Percentiles rank a stretch among this genome's conserved stretches.
phyloP scores from a whole-genome alignment of 2,888 invertebrate genomes.

The Cordilura impudica region DNA sequence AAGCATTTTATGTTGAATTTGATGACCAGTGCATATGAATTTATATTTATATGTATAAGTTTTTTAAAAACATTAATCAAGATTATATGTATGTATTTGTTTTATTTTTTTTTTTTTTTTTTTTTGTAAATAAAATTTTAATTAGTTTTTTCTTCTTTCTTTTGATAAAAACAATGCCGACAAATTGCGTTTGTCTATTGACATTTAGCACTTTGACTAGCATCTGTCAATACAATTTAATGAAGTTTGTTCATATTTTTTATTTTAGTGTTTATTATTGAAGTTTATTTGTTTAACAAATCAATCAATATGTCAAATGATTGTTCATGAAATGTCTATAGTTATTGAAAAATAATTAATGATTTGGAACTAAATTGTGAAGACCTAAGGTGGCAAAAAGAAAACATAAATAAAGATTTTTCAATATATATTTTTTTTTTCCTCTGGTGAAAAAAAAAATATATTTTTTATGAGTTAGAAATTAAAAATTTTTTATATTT shows the following conservation, averaged over 20 bases:
- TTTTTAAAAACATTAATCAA: constrained; percentile 21
- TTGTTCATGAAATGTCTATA: neutral
- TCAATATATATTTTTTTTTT: no score
- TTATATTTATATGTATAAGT: no score
- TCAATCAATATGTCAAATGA: neutral
- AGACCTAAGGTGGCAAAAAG: no score
- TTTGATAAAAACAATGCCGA: constrained; percentile 12
- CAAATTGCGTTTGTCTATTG: constrained; percentile 31
- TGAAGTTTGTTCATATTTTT: constrained; percentile 11
- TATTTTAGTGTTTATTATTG: neutral
- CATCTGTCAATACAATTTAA: constrained; percentile 9
- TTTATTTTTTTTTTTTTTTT: neutral
- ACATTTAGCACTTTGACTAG: constrained; percentile 26
- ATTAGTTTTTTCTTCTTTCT: neutral
- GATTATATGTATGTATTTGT: neutral
- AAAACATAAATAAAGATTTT: no score
- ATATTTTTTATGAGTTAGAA: no score
- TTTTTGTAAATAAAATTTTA: neutral
- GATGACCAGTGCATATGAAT: no score
- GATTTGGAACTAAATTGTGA: no score
- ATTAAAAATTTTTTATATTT: no score
- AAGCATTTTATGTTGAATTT: no score
- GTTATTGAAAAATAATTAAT: neutral
- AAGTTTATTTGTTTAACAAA: neutral
- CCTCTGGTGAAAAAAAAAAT: no score